A percentile compares a stretch with the other conserved stretches of the same genome.
Conservation (phyloP, 2,888 invertebrate genomes). For the Dasypogon diadema region DNA sequence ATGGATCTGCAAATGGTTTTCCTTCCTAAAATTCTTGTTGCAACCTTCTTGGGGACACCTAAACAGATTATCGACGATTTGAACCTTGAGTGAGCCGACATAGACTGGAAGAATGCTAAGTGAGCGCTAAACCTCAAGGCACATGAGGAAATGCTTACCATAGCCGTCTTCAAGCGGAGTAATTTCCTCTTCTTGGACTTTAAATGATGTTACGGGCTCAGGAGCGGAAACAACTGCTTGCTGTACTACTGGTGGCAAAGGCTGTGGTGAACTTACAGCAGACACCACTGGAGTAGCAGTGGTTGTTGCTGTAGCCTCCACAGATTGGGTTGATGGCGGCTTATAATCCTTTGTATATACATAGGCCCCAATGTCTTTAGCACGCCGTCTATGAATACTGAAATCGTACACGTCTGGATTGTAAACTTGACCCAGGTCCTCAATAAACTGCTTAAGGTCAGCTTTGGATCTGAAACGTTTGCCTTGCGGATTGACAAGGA, state of each 20-base stretch:
- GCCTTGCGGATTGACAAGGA: conserved; percentile 76
- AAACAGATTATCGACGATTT: conserved; percentile 77
- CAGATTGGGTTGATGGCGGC: conserved; percentile 62
- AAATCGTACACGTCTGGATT: conserved; percentile 74
- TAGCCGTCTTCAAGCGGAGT: conserved; percentile 62
- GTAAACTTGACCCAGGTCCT: conserved; percentile 67
- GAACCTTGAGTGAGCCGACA: conserved; percentile 74
- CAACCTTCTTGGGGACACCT: conserved; percentile 87
- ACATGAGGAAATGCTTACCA: no score
- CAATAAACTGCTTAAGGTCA: conserved; percentile 70
- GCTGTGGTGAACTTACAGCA: conserved; percentile 16
- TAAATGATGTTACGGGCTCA: neutral
- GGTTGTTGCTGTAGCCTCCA: conserved; percentile 57
- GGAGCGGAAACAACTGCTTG: neutral
- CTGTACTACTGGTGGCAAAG: conserved; percentile 10
- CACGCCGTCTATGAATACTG: conserved; percentile 71
- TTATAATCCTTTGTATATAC: conserved; percentile 66
- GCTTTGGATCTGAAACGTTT: conserved; percentile 73
- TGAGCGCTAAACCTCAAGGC: no score
- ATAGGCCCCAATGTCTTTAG: conserved; percentile 68
- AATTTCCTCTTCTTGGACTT: neutral
- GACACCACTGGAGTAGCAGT: neutral
- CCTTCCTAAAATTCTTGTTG: conserved; percentile 90
- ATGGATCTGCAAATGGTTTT: conserved; percentile 91
- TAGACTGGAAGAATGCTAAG: no score